phyloP scores from a whole-genome alignment of 1,140 invertebrate genomes.

The Brachionus rubens region DNA sequence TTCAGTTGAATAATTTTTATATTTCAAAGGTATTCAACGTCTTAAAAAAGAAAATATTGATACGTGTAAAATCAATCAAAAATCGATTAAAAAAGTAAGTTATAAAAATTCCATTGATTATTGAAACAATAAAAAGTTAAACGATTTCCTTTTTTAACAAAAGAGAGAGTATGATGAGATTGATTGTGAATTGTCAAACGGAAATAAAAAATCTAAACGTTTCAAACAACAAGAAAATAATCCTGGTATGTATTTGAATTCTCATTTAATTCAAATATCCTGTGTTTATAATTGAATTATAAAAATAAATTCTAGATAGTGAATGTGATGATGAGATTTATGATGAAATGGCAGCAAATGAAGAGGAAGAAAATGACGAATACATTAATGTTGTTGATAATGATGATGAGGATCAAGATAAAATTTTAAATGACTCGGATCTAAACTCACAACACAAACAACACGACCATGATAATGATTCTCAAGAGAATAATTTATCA shows the following conservation, averaged over 20 bases:
- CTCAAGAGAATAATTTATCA: constrained; percentile 12
- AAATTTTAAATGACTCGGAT: background rate
- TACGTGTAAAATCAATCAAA: constrained; percentile 23
- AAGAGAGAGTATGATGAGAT: constrained; percentile 24
- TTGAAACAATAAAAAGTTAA: background rate
- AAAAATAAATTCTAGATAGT: too few species aligned
- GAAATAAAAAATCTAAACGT: background rate
- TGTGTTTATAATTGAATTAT: constrained; percentile 1
- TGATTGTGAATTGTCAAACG: constrained; percentile 39
- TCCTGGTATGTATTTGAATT: background rate
- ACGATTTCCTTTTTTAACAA: constrained; percentile 16
- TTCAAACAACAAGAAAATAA: background rate
- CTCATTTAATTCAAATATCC: constrained; percentile 34
- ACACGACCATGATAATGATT: too few species aligned
- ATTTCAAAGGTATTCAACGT: constrained; percentile 16
- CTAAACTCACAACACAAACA: too few species aligned
- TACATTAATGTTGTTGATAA: constrained; percentile 40
- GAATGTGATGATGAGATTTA: too few species aligned
- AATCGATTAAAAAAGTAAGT: constrained; percentile 29
- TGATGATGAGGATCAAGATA: constrained; percentile 26
- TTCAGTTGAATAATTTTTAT: background rate
- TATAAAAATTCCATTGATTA: background rate
- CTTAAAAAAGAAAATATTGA: constrained; percentile 30
- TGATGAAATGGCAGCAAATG: background rate
- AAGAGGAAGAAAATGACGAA: background rate